Percentiles rank a stretch among this genome's conserved stretches.
These are phyloP conservation scores for Dendrocincla fuliginosa DNA, from an alignment of 2,797 vertebrate genomes.

Conservation along the genomic window DNA sequence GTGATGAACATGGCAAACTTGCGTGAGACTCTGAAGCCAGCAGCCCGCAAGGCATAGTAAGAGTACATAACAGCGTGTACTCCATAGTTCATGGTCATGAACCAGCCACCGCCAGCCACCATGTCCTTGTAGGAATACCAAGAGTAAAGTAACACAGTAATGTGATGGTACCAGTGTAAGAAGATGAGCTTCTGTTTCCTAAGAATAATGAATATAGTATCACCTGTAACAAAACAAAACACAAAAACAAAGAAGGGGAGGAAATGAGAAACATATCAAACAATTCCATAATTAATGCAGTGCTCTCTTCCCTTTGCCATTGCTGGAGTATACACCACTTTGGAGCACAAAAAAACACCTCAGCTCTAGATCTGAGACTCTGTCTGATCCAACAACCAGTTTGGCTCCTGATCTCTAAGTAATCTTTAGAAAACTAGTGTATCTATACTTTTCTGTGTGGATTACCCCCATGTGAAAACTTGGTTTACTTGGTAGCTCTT, in stretches of 20 bases:
- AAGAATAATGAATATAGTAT: slow-evolving; percentile 97
- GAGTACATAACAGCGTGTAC: slow-evolving; percentile 99
- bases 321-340: background rate
- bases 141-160: slow-evolving; percentile 98
- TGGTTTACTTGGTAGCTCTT: background rate
- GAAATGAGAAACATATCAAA: slow-evolving; percentile 24
- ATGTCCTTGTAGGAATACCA: slow-evolving; percentile 99
- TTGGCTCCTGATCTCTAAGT: background rate
- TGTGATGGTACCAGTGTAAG: slow-evolving; percentile 99
- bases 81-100: slow-evolving; percentile 99
- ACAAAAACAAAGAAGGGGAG: background rate
- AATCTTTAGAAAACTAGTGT: background rate
- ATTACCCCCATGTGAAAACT: background rate
- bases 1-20: slow-evolving; percentile 99
- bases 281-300: background rate
- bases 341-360: background rate
- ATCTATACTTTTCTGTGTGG: background rate
- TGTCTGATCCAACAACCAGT: background rate
- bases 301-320: background rate
- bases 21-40: slow-evolving; percentile 93
- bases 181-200: slow-evolving; percentile 99
- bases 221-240: slow-evolving; percentile 79
- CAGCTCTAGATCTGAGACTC: background rate
- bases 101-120: slow-evolving; percentile 98
- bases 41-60: slow-evolving; percentile 93